A percentile compares a stretch with the other conserved stretches of the same genome.
Evolutionary conservation across 2,888 invertebrate species (phyloP).

Genomic region (Aporophyla lueneburgensis): DNA sequence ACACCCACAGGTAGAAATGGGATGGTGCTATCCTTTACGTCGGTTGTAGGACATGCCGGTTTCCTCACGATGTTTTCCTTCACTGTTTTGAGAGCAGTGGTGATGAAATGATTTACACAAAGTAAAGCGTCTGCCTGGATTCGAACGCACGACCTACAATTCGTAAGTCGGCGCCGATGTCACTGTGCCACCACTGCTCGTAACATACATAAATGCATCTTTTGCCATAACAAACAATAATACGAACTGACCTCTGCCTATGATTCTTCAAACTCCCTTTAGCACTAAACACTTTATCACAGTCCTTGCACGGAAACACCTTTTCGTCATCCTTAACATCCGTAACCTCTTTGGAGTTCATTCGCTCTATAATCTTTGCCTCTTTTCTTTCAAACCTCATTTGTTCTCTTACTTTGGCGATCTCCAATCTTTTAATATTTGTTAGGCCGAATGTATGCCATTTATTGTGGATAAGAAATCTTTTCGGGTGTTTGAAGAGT

Average conservation of each 20-base stretch:
- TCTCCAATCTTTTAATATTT: slow-evolving; percentile 75
- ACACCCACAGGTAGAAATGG: no score
- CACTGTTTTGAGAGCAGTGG: no score
- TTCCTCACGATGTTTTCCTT: no score
- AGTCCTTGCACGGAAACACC: slow-evolving; percentile 80
- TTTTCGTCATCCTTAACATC: slow-evolving; percentile 61
- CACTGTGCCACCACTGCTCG: no score
- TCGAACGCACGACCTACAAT: no score
- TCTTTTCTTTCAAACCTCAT: slow-evolving; percentile 70
- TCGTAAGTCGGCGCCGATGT: no score
- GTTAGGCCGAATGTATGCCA: slow-evolving; percentile 86
- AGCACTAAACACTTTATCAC: slow-evolving; percentile 80
- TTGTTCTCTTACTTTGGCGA: slow-evolving; percentile 73
- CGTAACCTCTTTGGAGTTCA: slow-evolving; percentile 62
- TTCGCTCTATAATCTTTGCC: slow-evolving; percentile 69
- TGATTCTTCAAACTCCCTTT: slow-evolving; percentile 83
- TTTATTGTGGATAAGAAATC: slow-evolving; percentile 85
- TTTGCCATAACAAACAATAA: no score
- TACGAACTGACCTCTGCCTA: slow-evolving; percentile 76
- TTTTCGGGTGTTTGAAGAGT: slow-evolving; percentile 81
- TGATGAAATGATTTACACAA: no score
- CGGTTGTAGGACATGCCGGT: no score
- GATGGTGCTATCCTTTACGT: no score
- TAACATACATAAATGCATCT: no score
- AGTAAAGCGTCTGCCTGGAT: no score